These are phyloP conservation scores for Procapra przewalskii DNA, from an alignment of 2,113 vertebrate species.

Conservation along the genomic window DNA sequence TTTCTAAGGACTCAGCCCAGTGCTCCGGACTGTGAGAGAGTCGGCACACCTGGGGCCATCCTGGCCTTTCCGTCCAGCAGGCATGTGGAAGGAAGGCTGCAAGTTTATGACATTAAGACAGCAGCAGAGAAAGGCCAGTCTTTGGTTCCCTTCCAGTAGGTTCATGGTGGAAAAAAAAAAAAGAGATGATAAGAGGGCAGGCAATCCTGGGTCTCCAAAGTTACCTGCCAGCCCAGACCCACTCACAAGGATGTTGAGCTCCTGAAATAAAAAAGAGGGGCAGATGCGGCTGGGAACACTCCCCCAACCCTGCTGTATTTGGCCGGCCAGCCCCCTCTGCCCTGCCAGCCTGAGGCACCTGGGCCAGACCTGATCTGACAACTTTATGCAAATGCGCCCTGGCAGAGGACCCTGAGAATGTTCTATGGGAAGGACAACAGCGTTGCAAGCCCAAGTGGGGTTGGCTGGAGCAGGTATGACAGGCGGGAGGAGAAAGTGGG, in stretches of 20 bases:
- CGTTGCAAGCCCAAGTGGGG: neutral
- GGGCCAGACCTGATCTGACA: slow-evolving; percentile 45
- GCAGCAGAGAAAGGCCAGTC: neutral
- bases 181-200: neutral
- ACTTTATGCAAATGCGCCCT: slow-evolving; percentile 52
- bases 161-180: neutral
- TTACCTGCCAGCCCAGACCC: neutral
- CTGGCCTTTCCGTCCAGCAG: neutral
- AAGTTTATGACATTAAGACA: neutral
- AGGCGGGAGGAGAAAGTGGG: neutral
- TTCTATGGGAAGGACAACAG: slow-evolving; percentile 3
- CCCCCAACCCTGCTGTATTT: neutral
- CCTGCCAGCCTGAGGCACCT: neutral
- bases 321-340: neutral
- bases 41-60: neutral
- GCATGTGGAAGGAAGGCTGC: neutral
- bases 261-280: neutral
- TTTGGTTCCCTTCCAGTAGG: neutral
- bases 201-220: neutral
- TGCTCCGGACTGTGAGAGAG: too few species aligned
- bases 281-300: neutral
- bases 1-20: neutral
- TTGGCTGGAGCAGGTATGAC: slow-evolving; percentile 29
- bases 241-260: neutral
- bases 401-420: slow-evolving; percentile 25